phyloP scores from a whole-genome alignment of 1,140 invertebrate species.

The Drosophila lacertosa region DNA sequence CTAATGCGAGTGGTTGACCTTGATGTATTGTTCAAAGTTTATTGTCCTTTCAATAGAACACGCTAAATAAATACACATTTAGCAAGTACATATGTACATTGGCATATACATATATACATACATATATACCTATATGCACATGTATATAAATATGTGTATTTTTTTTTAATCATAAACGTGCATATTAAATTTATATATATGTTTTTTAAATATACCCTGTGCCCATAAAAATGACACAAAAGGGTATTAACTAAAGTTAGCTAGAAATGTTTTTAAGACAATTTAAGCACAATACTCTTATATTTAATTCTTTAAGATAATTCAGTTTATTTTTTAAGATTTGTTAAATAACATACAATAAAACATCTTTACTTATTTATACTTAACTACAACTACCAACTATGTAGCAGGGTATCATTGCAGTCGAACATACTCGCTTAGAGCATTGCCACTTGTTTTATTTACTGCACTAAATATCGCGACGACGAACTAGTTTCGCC shows the following conservation, averaged over 20 bases:
- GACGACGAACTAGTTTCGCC: conserved; percentile 70
- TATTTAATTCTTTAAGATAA: too few relatives aligned
- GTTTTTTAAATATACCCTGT: too few relatives aligned
- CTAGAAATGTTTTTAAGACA: too few relatives aligned
- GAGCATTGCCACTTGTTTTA: conserved; percentile 33
- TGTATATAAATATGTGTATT: conserved; percentile 4
- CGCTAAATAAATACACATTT: conserved; percentile 73
- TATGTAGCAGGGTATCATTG: neutral
- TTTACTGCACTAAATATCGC: conserved; percentile 73
- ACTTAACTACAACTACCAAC: neutral
- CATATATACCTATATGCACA: neutral
- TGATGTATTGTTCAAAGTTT: conserved; percentile 70
- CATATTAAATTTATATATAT: conserved; percentile 57
- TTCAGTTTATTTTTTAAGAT: too few relatives aligned
- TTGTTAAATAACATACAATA: too few relatives aligned
- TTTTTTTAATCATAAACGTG: conserved; percentile 37
- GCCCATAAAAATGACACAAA: too few relatives aligned
- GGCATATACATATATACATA: conserved; percentile 6
- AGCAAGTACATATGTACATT: conserved; percentile 41
- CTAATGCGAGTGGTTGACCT: conserved; percentile 80
- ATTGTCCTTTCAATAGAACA: conserved; percentile 83
- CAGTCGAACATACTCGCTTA: neutral
- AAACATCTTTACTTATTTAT: too few relatives aligned
- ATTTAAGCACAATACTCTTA: too few relatives aligned
- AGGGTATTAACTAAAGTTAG: too few relatives aligned